Evolutionary conservation across 2,888 invertebrate species (phyloP).

Genomic region (Drosophila anomalata): DNA sequence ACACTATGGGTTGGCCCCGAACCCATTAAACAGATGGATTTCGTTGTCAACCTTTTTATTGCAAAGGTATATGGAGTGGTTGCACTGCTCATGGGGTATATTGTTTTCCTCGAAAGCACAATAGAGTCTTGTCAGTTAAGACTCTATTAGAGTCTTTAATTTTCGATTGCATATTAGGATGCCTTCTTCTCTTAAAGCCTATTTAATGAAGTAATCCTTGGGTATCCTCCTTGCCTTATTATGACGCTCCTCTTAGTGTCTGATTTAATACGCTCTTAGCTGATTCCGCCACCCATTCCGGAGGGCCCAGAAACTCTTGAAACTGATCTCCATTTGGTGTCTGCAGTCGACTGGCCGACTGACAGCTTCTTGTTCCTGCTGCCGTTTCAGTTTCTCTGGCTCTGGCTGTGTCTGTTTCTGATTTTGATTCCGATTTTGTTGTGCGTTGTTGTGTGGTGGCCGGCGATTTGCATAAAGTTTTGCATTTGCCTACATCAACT

Average conservation of each 20-base stretch:
- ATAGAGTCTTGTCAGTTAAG: not conserved
- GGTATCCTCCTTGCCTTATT: not conserved
- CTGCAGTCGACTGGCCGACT: slow-evolving; percentile 39
- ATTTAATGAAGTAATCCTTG: not conserved
- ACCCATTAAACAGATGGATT: slow-evolving; percentile 78
- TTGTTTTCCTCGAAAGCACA: not conserved
- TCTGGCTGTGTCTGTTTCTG: slow-evolving; percentile 9
- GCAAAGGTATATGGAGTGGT: slow-evolving; percentile 28
- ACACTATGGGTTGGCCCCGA: slow-evolving; percentile 13
- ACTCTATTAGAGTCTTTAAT: no score
- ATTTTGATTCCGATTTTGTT: slow-evolving; percentile 1
- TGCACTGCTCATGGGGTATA: slow-evolving; percentile 3
- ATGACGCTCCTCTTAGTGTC: not conserved
- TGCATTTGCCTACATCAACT: slow-evolving; percentile 62
- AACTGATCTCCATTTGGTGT: slow-evolving; percentile 29
- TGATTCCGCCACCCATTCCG: not conserved
- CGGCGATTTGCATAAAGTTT: slow-evolving; percentile 65
- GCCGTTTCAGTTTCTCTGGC: slow-evolving; percentile 1
- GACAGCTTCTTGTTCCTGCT: slow-evolving; percentile 37
- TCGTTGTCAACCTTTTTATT: slow-evolving; percentile 68
- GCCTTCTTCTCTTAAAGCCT: no score
- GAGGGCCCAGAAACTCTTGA: slow-evolving; percentile 3
- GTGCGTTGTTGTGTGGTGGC: slow-evolving; percentile 23
- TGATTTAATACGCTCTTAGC: slow-evolving; percentile 53
- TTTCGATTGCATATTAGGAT: no score